phyloP scores from a whole-genome alignment of 2,888 invertebrate genomes.

The Rhopalosiphum nymphaeae region DNA sequence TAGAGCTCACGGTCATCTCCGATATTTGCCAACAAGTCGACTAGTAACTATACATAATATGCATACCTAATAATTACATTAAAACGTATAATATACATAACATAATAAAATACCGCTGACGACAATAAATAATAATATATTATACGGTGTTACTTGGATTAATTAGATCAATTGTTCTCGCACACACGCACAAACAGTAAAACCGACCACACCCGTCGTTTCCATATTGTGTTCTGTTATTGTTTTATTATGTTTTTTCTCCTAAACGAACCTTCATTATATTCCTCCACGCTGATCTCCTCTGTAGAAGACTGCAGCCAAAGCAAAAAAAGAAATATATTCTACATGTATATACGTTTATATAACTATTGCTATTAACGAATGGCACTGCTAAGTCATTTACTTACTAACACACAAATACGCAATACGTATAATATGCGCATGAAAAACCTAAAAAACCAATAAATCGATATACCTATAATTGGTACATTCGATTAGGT shows the following conservation, averaged over 20 bases:
- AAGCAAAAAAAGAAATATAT: background rate
- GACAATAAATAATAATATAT: background rate
- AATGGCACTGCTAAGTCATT: background rate
- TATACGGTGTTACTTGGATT: background rate
- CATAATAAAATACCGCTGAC: background rate
- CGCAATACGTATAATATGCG: background rate
- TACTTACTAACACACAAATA: background rate
- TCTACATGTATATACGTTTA: too few relatives aligned
- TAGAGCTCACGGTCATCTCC: background rate
- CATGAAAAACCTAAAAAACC: background rate
- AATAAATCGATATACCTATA: background rate
- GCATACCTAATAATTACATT: background rate
- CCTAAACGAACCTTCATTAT: background rate
- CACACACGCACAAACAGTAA: background rate
- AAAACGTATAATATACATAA: background rate
- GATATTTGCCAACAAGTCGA: background rate
- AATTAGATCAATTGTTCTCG: slow-evolving; percentile 20
- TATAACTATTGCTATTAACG: background rate
- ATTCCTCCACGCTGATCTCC: background rate
- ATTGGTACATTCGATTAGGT: background rate
- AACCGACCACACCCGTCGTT: slow-evolving; percentile 15
- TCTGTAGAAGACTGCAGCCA: background rate
- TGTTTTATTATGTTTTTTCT: background rate
- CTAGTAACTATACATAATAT: background rate
- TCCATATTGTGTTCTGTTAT: background rate